Conservation (phyloP, 2,888 invertebrate genomes). For the Tupiocoris notatus region DNA sequence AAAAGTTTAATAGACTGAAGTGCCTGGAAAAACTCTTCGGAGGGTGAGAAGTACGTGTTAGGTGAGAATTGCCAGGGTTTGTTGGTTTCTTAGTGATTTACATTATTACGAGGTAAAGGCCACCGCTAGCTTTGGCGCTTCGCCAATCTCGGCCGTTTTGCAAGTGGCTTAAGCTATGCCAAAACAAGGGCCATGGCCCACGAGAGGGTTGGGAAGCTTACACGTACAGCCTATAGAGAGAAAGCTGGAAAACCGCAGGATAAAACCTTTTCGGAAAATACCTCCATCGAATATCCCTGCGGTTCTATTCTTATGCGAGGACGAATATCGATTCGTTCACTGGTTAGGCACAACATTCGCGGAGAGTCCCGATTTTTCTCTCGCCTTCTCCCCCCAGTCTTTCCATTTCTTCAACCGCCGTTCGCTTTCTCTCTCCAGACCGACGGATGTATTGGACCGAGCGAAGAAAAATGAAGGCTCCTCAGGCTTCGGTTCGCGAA, state of each 20-base stretch:
- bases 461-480: background rate
- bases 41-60: background rate
- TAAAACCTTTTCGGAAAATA: background rate
- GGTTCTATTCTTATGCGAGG: background rate
- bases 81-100: constrained; percentile 25
- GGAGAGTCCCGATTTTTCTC: background rate
- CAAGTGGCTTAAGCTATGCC: constrained; percentile 39
- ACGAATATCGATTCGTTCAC: background rate
- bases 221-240: background rate
- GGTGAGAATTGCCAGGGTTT: constrained; percentile 12
- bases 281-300: background rate
- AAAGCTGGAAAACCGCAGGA: background rate
- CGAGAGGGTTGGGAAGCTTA: background rate
- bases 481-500: background rate
- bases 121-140: constrained; percentile 7
- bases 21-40: constrained; percentile 30
- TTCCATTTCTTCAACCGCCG: background rate
- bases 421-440: background rate
- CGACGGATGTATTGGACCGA: background rate
- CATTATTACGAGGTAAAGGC: constrained; percentile 39
- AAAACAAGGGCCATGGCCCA: constrained; percentile 17
- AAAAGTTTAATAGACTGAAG: constrained; percentile 33
- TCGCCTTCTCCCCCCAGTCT: background rate
- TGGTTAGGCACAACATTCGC: background rate
- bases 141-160: constrained; percentile 31